Conservation (phyloP, 2,888 invertebrate genomes). For the Philereme vetulata region DNA sequence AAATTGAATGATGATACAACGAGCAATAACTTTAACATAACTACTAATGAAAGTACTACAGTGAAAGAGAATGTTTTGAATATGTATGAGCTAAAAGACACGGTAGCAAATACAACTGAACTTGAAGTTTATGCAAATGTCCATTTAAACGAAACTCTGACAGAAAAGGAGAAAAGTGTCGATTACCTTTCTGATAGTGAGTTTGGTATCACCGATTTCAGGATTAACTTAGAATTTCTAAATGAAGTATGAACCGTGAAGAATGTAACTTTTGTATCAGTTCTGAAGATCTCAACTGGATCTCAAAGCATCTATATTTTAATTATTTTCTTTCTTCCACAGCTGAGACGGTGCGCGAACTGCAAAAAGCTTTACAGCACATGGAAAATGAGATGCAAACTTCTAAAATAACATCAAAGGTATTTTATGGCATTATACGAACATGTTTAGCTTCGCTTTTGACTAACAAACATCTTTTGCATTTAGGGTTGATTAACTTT, state of each 20-base stretch:
- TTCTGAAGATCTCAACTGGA: no score
- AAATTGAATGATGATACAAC: background rate
- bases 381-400: constrained; percentile 53
- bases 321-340: constrained; percentile 23
- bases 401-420: constrained; percentile 50
- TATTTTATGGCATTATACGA: constrained; percentile 29
- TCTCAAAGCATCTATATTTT: no score
- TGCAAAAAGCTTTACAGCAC: constrained; percentile 63
- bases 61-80: background rate
- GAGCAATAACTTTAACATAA: background rate
- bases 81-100: constrained; percentile 4
- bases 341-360: constrained; percentile 66
- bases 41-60: background rate
- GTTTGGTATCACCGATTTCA: constrained; percentile 42
- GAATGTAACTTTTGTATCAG: no score
- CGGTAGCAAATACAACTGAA: constrained; percentile 6
- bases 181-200: constrained; percentile 70
- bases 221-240: background rate
- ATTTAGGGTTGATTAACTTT: no score
- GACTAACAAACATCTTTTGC: no score
- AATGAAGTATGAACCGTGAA: no score
- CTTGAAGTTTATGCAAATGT: constrained; percentile 19
- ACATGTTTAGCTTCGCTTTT: constrained; percentile 15
- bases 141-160: constrained; percentile 34
- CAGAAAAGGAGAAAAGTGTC: constrained; percentile 30